Evolutionary conservation across 2,797 vertebrate species (phyloP), one percentile per base, ranked within the genome.

Genomic region (Pipistrellus pygmaeus): DNA sequence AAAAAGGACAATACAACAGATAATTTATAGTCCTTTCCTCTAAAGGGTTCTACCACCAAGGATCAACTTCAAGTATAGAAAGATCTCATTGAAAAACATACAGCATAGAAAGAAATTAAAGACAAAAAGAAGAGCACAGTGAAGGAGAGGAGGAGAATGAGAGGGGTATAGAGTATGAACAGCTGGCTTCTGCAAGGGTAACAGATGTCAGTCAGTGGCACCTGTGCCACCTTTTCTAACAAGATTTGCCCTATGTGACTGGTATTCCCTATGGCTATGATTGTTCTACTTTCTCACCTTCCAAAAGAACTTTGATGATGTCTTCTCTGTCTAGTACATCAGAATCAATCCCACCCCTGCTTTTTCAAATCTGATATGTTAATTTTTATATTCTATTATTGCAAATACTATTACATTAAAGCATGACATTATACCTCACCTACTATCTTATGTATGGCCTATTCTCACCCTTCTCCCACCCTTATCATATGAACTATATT

Each of bases 351-450:
- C 41, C 9, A 71, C 7, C 3, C 27, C 46, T 21, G 30, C 46
- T 95, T 94, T 89, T 81, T 72, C 32, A n/a, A 85, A 38, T 73
- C 18, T 88, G 53, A 55, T 51, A 81, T 53, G 44, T 60, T 68
- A 90, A 91, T 48, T 91, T 75, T 20, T 20, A 1, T 25, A 82
- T 85, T 94, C 62, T 84, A 35, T 35, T 91, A 84, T 96, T 90
- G 68, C 57, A 89, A 95, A 90, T 53, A 8, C 15, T 25, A 66
- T 48, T 66, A 25, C 93, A 81, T 71, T 85, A 66, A 84, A 86
- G 75, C 46, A 85, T 32, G 35, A 41, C 62, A 87, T 66, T 51
- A 78, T 51, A 69, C 15, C 23, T 88, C 17, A 87, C 25, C 51
- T 78, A 53, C 30, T 68, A 69, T 55, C 27, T 93, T 30, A 92